Percentiles rank a stretch among this genome's conserved stretches.
These are phyloP conservation scores for Tapirus terrestris DNA, from an alignment of 2,113 vertebrate species.

Conservation along the genomic window DNA sequence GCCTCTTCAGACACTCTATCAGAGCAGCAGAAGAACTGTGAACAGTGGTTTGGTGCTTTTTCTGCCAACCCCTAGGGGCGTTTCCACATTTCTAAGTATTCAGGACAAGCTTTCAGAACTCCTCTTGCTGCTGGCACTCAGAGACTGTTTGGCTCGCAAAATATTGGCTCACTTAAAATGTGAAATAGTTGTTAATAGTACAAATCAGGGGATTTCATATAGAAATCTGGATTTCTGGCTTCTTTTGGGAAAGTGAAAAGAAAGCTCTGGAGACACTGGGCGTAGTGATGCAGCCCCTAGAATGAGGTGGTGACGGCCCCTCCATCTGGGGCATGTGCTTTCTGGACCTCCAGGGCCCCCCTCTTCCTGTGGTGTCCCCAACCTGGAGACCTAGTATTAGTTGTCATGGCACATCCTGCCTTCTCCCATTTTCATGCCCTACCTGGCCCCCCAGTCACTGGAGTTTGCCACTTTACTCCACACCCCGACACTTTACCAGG, in stretches of 20 bases:
- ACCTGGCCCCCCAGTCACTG: neutral
- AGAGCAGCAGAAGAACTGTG: accelerated
- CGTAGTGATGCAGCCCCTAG: neutral
- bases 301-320: neutral
- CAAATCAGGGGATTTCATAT: neutral
- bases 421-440: neutral
- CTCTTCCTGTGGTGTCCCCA: too few species aligned
- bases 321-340: accelerated
- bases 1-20: neutral
- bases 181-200: neutral
- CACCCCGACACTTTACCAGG: neutral
- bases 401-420: neutral
- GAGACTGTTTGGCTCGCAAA: neutral
- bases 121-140: neutral
- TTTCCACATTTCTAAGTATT: neutral
- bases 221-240: neutral
- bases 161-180: neutral
- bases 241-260: neutral
- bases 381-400: neutral
- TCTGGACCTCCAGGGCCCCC: neutral
- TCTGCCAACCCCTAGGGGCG: neutral
- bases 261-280: neutral
- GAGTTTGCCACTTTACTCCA: neutral
- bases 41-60: neutral
- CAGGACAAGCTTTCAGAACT: neutral